These are phyloP conservation scores for Ramphastos sulfuratus DNA, from an alignment of 2,113 vertebrate genomes.

Conservation along the genomic window DNA sequence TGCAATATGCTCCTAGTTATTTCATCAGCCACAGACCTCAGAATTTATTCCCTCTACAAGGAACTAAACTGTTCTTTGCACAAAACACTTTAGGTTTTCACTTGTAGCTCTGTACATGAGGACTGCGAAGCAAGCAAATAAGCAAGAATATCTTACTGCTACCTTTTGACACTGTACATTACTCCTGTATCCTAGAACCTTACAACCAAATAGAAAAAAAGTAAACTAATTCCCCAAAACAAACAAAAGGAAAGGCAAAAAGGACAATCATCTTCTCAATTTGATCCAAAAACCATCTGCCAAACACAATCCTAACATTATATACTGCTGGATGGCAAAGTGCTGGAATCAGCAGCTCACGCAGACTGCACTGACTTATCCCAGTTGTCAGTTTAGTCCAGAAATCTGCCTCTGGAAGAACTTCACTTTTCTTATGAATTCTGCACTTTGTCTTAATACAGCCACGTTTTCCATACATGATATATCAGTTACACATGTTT, in stretches of 20 bases:
- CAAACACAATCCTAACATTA: background rate
- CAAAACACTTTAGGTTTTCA: background rate
- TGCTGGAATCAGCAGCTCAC: background rate
- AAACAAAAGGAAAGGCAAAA: background rate
- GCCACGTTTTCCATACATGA: background rate
- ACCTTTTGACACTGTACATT: background rate
- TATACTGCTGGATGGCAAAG: background rate
- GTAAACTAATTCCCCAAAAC: background rate
- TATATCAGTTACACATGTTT: background rate
- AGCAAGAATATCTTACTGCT: background rate
- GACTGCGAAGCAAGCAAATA: background rate
- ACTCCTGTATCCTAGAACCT: background rate
- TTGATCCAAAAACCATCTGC: background rate
- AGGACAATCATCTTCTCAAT: background rate
- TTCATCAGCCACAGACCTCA: conserved; percentile 41
- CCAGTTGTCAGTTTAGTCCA: background rate
- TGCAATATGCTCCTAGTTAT: conserved; percentile 29
- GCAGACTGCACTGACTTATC: background rate
- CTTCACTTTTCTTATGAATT: background rate
- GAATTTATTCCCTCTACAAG: background rate
- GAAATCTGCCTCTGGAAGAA: background rate
- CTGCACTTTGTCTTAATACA: background rate
- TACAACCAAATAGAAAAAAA: background rate
- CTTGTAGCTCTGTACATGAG: background rate
- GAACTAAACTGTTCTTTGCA: background rate